Evolutionary conservation across 2,797 vertebrate genomes (phyloP).

Genomic region (Pteronotus mesoamericanus): DNA sequence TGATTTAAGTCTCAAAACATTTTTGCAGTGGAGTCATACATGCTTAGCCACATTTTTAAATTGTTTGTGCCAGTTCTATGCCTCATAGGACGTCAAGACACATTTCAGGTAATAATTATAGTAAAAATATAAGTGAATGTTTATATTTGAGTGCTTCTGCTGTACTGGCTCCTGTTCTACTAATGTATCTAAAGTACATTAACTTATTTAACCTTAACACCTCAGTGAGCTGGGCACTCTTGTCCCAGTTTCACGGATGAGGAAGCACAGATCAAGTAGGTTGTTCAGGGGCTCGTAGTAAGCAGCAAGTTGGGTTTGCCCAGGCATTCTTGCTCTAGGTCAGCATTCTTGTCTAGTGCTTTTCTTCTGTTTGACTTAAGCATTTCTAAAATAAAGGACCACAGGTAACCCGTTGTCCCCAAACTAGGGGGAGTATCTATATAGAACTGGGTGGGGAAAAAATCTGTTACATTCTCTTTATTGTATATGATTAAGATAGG

Average conservation of each 20-base stretch:
- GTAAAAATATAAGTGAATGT: neutral
- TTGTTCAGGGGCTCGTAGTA: neutral
- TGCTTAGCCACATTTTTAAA: conserved; percentile 4
- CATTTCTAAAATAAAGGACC: neutral
- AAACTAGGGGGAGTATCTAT: neutral
- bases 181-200: neutral
- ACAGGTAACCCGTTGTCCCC: neutral
- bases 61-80: neutral
- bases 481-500: neutral
- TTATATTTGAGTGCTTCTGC: neutral
- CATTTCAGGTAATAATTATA: neutral
- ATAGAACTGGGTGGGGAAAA: neutral
- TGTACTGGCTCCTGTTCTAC: neutral
- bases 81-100: neutral
- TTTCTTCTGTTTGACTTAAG: neutral
- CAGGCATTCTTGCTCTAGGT: neutral
- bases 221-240: neutral
- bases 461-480: neutral
- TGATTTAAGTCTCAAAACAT: conserved; percentile 26
- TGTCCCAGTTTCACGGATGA: neutral
- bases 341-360: neutral
- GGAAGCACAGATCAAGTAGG: neutral
- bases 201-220: neutral
- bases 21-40: neutral
- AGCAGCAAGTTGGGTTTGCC: neutral